Evolutionary conservation across 2,888 invertebrate genomes (phyloP), one percentile per base, ranked within the genome.

Genomic region (Ornithoptera alexandrae): DNA sequence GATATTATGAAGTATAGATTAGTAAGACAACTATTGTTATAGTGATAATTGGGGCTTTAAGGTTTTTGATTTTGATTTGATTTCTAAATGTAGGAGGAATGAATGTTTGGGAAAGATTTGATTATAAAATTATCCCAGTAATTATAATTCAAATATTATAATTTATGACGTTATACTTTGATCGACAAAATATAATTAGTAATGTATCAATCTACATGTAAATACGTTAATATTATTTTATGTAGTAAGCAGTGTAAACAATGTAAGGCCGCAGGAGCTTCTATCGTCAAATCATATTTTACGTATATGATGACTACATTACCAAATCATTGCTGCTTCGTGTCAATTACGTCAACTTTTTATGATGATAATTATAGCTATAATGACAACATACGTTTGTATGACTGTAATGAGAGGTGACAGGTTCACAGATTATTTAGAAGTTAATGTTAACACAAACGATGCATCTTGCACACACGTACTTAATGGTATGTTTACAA

Each of bases 1-100:
- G 56, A 69, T 56, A 15, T 46, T 56, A 62, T 57, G 30, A 62
- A 66, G 36, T 62, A 62, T 62, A 58, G 56, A 65, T 66, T 65
- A 58, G 57, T 69, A 58, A 61, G 61, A 46, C 20, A 42, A 60
- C 64, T 64, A 20, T n/a, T 24, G 20, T 64, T 56, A 69, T 39
- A 30, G 22, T n/a, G 39, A 59, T 65, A 22, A 22, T 22, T 22
- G 22, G 22, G 22, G 22, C 22, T 22, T 22, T 22, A 22, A 22
- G 22, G 22, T 22, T 22, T 22, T 22, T 22, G 22, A 22, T 60
- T 53, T 69, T 56, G 60, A 42, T 36, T 53, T 42, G 22, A 64
- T 50, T 63, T 36, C 59, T 63, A 36, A 46, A 53, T 58, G 62
- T 58, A 50, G 50, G 15, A 42, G 39, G 36, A 60, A 60, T 39